Conservation (phyloP, 64 coral and sea anemone species). For the Porites australiensis region DNA sequence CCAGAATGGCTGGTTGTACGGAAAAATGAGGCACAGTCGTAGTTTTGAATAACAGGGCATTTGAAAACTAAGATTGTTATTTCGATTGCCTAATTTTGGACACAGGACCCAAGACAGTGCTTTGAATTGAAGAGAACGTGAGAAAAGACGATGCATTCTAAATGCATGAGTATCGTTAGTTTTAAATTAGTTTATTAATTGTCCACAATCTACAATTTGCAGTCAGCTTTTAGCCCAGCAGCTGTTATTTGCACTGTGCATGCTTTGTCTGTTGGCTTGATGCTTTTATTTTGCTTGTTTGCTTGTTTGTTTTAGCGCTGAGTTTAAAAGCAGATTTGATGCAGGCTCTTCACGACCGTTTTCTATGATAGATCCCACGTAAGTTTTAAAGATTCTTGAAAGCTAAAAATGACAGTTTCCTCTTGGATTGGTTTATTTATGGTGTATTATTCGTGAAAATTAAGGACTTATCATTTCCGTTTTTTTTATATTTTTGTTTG, state of each 20-base stretch:
- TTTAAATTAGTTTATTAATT: too few species aligned
- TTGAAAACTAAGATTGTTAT: too few species aligned
- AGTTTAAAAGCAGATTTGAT: constrained; percentile 44
- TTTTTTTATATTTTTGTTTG: not conserved
- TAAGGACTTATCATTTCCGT: not conserved
- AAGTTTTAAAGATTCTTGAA: constrained; percentile 5
- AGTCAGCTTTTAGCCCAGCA: not conserved
- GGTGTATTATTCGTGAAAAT: not conserved
- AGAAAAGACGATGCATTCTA: too few species aligned
- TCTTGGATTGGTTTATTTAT: not conserved
- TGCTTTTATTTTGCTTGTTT: constrained; percentile 56
- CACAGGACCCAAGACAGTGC: too few species aligned
- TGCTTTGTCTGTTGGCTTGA: constrained; percentile 32
- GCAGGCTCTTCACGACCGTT: constrained; percentile 26
- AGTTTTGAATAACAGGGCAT: too few species aligned
- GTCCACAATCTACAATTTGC: not conserved
- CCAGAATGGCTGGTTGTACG: too few species aligned
- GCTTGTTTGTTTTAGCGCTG: constrained; percentile 54
- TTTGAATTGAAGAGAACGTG: too few species aligned
- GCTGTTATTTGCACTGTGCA: constrained; percentile 3
- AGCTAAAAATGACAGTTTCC: not conserved
- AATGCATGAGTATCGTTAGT: too few species aligned
- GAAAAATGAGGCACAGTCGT: too few species aligned
- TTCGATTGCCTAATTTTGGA: too few species aligned
- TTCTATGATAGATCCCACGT: constrained; percentile 57